Conservation (phyloP, 2,888 invertebrate genomes). For the Drosophila pseudotalamancana region DNA sequence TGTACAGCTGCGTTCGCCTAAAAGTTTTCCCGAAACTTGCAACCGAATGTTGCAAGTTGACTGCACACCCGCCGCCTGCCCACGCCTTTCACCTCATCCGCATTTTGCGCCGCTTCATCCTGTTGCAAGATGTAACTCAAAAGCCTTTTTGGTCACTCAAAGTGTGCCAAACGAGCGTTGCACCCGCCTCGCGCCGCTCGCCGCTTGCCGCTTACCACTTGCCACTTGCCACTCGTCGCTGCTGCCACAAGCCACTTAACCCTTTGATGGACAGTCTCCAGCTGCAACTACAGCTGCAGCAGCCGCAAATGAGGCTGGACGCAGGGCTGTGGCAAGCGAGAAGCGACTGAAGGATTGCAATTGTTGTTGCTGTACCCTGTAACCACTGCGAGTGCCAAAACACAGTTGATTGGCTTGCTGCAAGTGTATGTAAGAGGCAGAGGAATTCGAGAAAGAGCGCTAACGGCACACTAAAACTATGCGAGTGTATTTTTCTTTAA, state of each 20-base stretch:
- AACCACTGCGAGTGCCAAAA: too few species aligned
- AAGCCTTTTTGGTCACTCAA: constrained; percentile 38
- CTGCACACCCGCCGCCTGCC: too few species aligned
- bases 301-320: constrained; percentile 61
- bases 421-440: too few species aligned
- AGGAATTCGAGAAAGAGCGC: too few species aligned
- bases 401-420: too few species aligned
- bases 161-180: constrained; percentile 35
- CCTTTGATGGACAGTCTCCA: constrained; percentile 66
- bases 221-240: constrained; percentile 25
- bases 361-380: too few species aligned
- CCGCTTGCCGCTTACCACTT: not conserved
- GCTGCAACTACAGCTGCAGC: constrained; percentile 13
- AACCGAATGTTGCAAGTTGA: constrained; percentile 19
- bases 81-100: not conserved
- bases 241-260: constrained; percentile 69
- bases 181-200: not conserved
- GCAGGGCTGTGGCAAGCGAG: constrained; percentile 8
- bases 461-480: too few species aligned
- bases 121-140: constrained; percentile 39
- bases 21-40: constrained; percentile 18
- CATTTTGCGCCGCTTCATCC: constrained; percentile 5
- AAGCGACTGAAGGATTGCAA: too few species aligned
- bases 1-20: not conserved
- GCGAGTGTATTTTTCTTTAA: too few species aligned